Evolutionary conservation across 2,797 vertebrate species (phyloP).

Genomic region (Poecilia gillii): DNA sequence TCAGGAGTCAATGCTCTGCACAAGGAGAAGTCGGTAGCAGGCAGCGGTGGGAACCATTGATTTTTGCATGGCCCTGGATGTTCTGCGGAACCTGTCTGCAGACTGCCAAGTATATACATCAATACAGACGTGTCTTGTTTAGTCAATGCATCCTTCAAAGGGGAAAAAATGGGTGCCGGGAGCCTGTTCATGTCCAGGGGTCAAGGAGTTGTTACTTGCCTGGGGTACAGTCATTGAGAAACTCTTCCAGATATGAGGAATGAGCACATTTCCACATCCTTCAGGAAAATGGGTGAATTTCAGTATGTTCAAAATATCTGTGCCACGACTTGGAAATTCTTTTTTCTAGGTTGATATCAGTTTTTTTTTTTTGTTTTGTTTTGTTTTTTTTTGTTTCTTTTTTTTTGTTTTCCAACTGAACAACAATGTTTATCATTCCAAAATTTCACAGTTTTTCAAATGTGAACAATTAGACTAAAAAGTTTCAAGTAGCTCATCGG

Average conservation of each 20-base stretch:
- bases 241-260: conserved; percentile 35
- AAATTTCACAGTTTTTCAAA: neutral
- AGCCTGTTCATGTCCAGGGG: conserved; percentile 62
- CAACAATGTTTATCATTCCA: too few species aligned
- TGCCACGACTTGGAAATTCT: conserved; percentile 1
- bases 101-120: conserved; percentile 77
- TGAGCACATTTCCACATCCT: conserved; percentile 11
- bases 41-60: conserved; percentile 74
- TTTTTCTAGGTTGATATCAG: neutral
- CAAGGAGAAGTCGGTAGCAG: conserved; percentile 53
- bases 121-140: conserved; percentile 75
- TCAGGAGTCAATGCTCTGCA: conserved; percentile 55
- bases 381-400: too few species aligned
- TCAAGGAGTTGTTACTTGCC: conserved; percentile 57
- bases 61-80: conserved; percentile 72
- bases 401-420: neutral
- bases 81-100: conserved; percentile 67
- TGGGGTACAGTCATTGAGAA: conserved; percentile 48
- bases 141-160: conserved; percentile 73
- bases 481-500: neutral
- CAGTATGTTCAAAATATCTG: conserved; percentile 8
- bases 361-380: neutral
- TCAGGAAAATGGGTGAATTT: conserved; percentile 20
- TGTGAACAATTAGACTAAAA: neutral
- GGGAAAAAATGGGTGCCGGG: conserved; percentile 19